phyloP scores from a whole-genome alignment of 1,140 invertebrate species.

The Macrobrachium nipponense region DNA sequence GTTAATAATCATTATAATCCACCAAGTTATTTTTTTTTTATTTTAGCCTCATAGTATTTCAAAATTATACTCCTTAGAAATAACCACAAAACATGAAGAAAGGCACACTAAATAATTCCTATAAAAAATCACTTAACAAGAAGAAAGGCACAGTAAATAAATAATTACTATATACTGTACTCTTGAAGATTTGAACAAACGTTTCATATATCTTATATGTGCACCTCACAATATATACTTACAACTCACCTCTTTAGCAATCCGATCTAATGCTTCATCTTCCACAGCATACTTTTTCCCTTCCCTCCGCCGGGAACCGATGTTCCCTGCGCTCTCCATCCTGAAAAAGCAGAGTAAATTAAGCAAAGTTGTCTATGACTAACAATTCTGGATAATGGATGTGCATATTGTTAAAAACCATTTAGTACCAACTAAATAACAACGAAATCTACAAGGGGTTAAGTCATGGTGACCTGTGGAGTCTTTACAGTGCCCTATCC shows the following conservation, averaged over 20 bases:
- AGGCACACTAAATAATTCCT: no score
- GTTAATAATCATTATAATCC: neutral
- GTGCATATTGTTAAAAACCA: neutral
- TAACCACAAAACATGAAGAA: no score
- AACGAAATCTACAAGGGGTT: neutral
- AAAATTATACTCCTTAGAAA: no score
- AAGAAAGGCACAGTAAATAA: no score
- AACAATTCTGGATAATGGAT: neutral
- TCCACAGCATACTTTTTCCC: conserved; percentile 81
- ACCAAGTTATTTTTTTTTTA: neutral
- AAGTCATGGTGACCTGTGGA: no score
- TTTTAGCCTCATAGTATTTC: no score
- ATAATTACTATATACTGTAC: no score
- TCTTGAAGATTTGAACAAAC: neutral
- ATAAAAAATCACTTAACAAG: no score
- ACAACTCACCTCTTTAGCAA: conserved; percentile 84
- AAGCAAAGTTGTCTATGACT: neutral
- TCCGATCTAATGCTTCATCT: conserved; percentile 89
- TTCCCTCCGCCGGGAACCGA: conserved; percentile 79
- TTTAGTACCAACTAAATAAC: no score
- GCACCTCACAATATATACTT: neutral
- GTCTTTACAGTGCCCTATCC: no score
- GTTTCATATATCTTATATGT: neutral
- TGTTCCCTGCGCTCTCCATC: conserved; percentile 65
- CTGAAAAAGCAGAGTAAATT: conserved; percentile 25